These are phyloP conservation scores for Onychomys leucogaster DNA, from an alignment of 2,797 vertebrate genomes.

Conservation along the genomic window DNA sequence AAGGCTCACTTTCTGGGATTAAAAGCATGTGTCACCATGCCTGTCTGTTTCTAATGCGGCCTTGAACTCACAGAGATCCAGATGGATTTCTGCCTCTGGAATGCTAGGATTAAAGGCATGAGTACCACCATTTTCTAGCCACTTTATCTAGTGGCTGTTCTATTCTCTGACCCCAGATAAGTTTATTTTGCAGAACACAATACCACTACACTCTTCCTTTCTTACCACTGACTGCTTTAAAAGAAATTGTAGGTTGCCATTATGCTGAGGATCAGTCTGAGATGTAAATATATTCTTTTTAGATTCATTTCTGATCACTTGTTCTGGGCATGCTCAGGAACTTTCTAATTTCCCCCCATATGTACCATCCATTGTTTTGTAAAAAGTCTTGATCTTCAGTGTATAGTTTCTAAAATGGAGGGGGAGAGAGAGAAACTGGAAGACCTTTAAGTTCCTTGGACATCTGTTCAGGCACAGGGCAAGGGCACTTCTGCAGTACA, in stretches of 20 bases:
- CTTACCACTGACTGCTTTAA: neutral
- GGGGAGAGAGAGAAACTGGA: accelerated
- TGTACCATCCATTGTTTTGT: neutral
- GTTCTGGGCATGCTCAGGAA: neutral
- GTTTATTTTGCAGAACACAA: too few relatives aligned
- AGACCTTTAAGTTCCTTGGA: neutral
- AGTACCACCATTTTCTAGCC: too few relatives aligned
- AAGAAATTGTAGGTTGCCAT: neutral
- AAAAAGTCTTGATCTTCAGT: neutral
- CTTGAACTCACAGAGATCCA: too few relatives aligned
- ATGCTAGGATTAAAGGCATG: too few relatives aligned
- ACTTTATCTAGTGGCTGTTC: too few relatives aligned
- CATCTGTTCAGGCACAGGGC: neutral
- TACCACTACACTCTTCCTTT: too few relatives aligned
- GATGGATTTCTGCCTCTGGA: too few relatives aligned
- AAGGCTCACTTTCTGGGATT: too few relatives aligned
- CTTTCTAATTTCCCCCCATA: neutral
- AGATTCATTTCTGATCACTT: neutral
- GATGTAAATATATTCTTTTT: neutral
- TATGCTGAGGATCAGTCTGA: neutral
- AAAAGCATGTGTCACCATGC: too few relatives aligned
- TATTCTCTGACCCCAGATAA: too few relatives aligned
- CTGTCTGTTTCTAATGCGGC: too few relatives aligned
- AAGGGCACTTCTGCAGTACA: neutral
- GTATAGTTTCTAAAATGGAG: neutral